A percentile compares a stretch with the other conserved stretches of the same genome.
Conservation (phyloP, 2,113 vertebrate species). For the Gobio gobio region DNA sequence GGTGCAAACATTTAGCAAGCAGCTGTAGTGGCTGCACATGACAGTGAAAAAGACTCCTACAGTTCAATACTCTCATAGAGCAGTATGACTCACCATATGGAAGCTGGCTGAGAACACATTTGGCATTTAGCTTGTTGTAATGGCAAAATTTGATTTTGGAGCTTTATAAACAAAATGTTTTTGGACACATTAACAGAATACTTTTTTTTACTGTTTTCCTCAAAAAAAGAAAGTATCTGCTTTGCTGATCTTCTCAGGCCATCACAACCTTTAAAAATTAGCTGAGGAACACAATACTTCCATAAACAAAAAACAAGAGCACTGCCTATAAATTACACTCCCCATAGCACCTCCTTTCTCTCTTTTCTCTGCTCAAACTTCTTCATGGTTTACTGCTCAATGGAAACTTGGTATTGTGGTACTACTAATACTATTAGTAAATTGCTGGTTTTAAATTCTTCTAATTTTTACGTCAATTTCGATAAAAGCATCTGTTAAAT, state of each 20-base stretch:
- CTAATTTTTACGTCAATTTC: not conserved
- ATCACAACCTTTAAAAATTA: not conserved
- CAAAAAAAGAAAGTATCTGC: not conserved
- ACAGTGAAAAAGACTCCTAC: not conserved
- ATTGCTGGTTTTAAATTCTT: not conserved
- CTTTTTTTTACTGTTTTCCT: not conserved
- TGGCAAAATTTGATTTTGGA: not conserved
- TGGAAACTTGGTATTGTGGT: not conserved
- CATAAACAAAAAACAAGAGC: not conserved
- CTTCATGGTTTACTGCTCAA: not conserved
- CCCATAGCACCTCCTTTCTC: not conserved
- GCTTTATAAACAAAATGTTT: slow-evolving; percentile 17
- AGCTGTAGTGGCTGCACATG: not conserved
- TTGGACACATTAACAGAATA: not conserved
- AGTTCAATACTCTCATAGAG: not conserved
- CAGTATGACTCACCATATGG: slow-evolving; percentile 18
- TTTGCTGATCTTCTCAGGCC: not conserved
- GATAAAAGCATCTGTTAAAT: not conserved
- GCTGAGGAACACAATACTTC: not conserved
- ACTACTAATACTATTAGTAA: not conserved
- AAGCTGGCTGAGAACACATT: slow-evolving; percentile 8
- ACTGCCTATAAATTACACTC: not conserved
- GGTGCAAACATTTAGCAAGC: not conserved
- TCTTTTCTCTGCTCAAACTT: not conserved
- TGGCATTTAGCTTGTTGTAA: slow-evolving; percentile 9